A percentile compares a stretch with the other conserved stretches of the same genome.
These are phyloP conservation scores for Eupithecia subfuscata DNA, from an alignment of 2,888 invertebrate species.

Conservation along the genomic window DNA sequence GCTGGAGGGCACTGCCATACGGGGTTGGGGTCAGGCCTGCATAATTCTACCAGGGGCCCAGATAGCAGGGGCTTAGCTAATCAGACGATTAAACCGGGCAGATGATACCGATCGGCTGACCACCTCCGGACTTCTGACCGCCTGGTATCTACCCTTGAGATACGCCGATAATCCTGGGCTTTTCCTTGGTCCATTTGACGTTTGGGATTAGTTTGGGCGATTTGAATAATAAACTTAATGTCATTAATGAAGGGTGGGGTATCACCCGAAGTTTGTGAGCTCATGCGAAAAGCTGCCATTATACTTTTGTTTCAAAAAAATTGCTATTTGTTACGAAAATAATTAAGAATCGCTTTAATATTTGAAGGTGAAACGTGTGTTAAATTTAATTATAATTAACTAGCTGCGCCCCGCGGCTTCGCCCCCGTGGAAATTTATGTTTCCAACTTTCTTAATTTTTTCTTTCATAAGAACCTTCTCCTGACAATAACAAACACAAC, in stretches of 20 bases:
- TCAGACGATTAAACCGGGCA: conserved; percentile 78
- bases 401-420: too few relatives aligned
- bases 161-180: conserved; percentile 60
- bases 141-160: conserved; percentile 67
- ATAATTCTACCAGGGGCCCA: conserved; percentile 77
- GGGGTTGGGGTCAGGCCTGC: conserved; percentile 70
- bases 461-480: too few relatives aligned
- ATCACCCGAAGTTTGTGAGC: not conserved
- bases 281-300: not conserved
- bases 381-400: not conserved
- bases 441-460: too few relatives aligned
- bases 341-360: not conserved
- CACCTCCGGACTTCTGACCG: conserved; percentile 67
- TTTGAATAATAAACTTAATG: conserved; percentile 33
- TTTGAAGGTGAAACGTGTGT: not conserved
- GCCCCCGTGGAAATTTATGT: too few relatives aligned
- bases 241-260: conserved; percentile 19
- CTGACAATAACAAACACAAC: too few relatives aligned
- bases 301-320: not conserved
- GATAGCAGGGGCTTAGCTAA: conserved; percentile 76
- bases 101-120: conserved; percentile 83
- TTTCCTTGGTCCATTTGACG: conserved; percentile 59
- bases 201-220: conserved; percentile 42
- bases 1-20: conserved; percentile 37
- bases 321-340: not conserved